Base-by-base conservation (phyloP, 2,888 invertebrate genomes). In the Nineta flava region DNA sequence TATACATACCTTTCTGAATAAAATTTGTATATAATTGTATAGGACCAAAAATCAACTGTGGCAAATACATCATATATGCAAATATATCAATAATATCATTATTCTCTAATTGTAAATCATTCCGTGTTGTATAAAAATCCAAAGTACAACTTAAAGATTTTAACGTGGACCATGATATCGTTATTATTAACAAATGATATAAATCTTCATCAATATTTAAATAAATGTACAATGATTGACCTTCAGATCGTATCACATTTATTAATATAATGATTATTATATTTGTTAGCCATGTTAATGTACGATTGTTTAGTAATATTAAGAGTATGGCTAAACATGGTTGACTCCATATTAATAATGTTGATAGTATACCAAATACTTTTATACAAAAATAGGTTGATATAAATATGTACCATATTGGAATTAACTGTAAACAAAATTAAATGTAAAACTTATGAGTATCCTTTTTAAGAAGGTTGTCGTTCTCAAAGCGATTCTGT, bases 31-130 rank as follows among this genome's bases (percentile, higher is more conserved):
- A 91, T 7, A 81, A 69, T 57, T 92, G 75, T 50, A 92, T 72
- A n/a, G 94, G 94, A 15, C 94, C 94, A 57, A 80, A 74, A 58
- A 84, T n/a, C 81, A 52, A 88, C 69, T n/a, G 83, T 16, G 94
- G 94, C 48, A 90, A 71, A 65, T 94, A 93, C 47, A 91, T 73
- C 51, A 79, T 76, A 64, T 92, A 94, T 16, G 82, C 79, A 47
- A 85, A 62, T 58, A 81, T 73, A 53, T 77, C 71, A 48, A 70
- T 55, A 2, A 75, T 55, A 53, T 52, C 57, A 55, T 42, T 34
- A 52, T 40, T 53, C 49, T 47, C 51, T 35, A 51, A 52, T 55
- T 61, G 59, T 51, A 58, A 60, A 57, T 35, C 35, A 34, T 26
- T n/a, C n/a, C 21, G 12, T 35, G 52, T 56, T 48, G 57, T 65